These are phyloP conservation scores for Chunga burmeisteri DNA, from an alignment of 2,113 vertebrate species.

Conservation along the genomic window DNA sequence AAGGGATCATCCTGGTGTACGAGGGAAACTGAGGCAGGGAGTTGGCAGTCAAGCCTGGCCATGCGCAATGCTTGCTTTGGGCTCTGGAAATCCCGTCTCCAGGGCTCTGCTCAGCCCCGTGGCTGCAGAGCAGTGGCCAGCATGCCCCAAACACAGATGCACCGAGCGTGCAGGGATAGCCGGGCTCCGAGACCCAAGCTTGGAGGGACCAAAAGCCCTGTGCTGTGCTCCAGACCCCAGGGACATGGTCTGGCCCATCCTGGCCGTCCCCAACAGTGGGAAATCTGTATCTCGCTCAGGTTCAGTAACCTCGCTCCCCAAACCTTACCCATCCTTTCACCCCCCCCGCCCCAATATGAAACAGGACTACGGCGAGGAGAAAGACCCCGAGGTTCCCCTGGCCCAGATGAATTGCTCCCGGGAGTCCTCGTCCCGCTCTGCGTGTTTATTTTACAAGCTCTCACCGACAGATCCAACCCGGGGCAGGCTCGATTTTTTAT, in stretches of 20 bases:
- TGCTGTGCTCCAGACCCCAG: neutral
- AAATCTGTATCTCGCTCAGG: neutral
- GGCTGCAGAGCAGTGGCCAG: neutral
- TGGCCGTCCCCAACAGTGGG: neutral
- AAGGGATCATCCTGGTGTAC: neutral
- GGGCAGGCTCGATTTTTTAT: neutral
- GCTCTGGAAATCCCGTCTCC: neutral
- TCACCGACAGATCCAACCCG: neutral
- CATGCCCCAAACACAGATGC: accelerated
- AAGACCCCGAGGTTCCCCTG: neutral
- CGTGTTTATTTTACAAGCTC: slow-evolving; percentile 59
- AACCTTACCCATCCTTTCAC: neutral
- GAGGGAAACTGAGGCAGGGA: neutral
- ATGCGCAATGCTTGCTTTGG: accelerated
- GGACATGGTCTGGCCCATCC: neutral
- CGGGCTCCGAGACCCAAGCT: accelerated
- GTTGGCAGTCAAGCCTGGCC: too few relatives aligned
- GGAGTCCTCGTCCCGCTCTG: neutral
- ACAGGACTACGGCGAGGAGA: neutral
- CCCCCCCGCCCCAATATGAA: neutral
- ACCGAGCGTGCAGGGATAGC: accelerated
- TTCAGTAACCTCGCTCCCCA: neutral
- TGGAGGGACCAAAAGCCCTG: neutral
- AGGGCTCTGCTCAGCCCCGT: neutral
- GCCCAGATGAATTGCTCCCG: slow-evolving; percentile 17